phyloP scores from a whole-genome alignment of 2,888 invertebrate species.

The Drosophila kokeensis region DNA sequence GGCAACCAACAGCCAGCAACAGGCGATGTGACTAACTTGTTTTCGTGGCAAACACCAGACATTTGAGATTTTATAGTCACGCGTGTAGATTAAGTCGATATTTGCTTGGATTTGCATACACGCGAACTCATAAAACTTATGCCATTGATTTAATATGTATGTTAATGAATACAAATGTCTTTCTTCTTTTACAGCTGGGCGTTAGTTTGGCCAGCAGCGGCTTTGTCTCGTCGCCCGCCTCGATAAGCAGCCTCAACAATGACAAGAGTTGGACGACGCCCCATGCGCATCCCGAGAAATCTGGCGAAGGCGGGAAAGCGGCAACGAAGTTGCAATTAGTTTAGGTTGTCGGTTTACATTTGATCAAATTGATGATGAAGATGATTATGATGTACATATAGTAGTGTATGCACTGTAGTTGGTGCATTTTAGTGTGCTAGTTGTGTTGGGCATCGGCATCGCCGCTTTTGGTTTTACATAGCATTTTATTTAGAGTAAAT shows the following conservation, averaged over 20 bases:
- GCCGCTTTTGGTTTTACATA: slow-evolving; percentile 54
- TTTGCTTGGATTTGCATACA: slow-evolving; percentile 26
- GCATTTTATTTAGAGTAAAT: slow-evolving; percentile 49
- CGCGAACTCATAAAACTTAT: slow-evolving; percentile 9
- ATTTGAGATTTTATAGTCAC: slow-evolving; percentile 7
- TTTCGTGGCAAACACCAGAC: slow-evolving; percentile 19
- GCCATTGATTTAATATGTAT: slow-evolving; percentile 22
- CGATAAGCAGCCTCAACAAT: slow-evolving; percentile 37
- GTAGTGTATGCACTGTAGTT: slow-evolving; percentile 8
- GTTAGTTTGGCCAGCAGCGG: slow-evolving; percentile 70
- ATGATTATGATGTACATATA: slow-evolving; percentile 27
- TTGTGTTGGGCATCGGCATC: slow-evolving; percentile 56
- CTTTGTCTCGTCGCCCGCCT: slow-evolving; percentile 57
- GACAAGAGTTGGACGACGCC: slow-evolving; percentile 48
- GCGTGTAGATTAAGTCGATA: slow-evolving; percentile 29
- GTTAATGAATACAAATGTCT: slow-evolving; percentile 42
- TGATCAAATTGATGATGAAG: neutral
- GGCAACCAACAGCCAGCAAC: slow-evolving; percentile 20
- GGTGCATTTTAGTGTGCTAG: slow-evolving; percentile 31
- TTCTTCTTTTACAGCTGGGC: slow-evolving; percentile 61
- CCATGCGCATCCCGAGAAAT: slow-evolving; percentile 40
- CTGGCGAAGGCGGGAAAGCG: slow-evolving; percentile 23
- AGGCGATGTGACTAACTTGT: slow-evolving; percentile 42
- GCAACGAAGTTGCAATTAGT: slow-evolving; percentile 37
- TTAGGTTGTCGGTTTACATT: slow-evolving; percentile 56